These are phyloP conservation scores for Pipa parva DNA, from an alignment of 2,113 vertebrate species.

Conservation along the genomic window DNA sequence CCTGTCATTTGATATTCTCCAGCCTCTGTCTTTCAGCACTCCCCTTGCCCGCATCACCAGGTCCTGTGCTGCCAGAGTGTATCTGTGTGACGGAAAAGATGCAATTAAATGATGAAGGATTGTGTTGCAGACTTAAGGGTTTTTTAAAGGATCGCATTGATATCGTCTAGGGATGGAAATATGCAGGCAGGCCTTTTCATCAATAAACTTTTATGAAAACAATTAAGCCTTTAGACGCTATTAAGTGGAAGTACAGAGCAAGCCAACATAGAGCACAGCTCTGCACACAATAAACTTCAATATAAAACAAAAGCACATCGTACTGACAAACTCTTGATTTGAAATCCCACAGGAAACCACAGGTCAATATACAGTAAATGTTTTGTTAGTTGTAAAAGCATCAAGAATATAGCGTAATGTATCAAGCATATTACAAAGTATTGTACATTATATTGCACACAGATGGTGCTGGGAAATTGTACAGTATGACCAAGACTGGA, in stretches of 20 bases:
- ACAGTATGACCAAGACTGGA: neutral
- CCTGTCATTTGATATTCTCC: conserved; percentile 90
- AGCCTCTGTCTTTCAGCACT: conserved; percentile 88
- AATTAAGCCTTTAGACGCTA: neutral
- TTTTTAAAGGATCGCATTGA: conserved; percentile 1
- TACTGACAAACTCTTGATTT: neutral
- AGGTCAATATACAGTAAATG: neutral
- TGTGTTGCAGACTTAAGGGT: neutral
- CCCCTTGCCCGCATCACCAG: conserved; percentile 91
- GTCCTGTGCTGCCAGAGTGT: conserved; percentile 93
- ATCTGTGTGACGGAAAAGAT: conserved; percentile 65
- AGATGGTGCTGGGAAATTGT: neutral
- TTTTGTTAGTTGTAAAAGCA: neutral
- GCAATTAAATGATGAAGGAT: conserved; percentile 1
- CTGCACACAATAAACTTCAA: neutral
- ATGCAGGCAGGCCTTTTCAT: neutral
- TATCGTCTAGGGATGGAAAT: neutral
- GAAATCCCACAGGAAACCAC: neutral
- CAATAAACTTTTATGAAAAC: conserved; percentile 7
- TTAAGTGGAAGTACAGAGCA: neutral
- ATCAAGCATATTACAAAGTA: no score
- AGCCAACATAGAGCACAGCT: neutral
- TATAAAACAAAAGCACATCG: neutral
- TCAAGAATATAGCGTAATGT: neutral
- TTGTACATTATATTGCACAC: neutral